Conservation (phyloP, 1,140 invertebrate genomes). For the Ridgeia piscesae region DNA sequence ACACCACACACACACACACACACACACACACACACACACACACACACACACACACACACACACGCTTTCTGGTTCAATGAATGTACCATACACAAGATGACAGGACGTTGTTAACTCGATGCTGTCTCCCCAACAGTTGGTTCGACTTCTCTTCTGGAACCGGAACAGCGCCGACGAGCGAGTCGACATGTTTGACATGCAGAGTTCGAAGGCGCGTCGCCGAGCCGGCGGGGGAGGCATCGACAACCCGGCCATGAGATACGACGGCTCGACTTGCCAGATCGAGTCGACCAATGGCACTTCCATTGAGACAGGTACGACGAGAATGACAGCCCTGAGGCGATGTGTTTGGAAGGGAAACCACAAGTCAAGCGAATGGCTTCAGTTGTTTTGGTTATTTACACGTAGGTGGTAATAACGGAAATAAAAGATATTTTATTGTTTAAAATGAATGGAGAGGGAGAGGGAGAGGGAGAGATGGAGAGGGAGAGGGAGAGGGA, state of each 20-base stretch:
- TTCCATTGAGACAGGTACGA: not conserved
- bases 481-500: too few species aligned
- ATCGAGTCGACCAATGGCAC: not conserved
- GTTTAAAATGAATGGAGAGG: too few species aligned
- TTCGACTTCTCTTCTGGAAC: slow-evolving; percentile 25
- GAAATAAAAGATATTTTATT: too few species aligned
- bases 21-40: too few species aligned
- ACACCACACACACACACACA: not conserved
- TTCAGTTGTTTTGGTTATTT: too few species aligned
- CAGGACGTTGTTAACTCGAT: not conserved
- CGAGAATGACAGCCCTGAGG: not conserved
- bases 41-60: too few species aligned
- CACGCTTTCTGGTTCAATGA: too few species aligned
- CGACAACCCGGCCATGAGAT: not conserved
- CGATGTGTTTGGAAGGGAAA: too few species aligned
- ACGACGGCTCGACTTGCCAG: not conserved
- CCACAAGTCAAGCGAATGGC: too few species aligned
- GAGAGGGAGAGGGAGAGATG: too few species aligned
- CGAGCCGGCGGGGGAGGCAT: not conserved
- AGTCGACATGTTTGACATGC: not conserved
- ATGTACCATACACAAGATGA: not conserved
- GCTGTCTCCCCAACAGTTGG: slow-evolving; percentile 8
- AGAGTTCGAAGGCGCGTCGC: not conserved
- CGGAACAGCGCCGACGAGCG: slow-evolving; percentile 22
- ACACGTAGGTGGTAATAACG: too few species aligned